Conservation (phyloP, 2,113 vertebrate species). For the Enhydra lutris region DNA sequence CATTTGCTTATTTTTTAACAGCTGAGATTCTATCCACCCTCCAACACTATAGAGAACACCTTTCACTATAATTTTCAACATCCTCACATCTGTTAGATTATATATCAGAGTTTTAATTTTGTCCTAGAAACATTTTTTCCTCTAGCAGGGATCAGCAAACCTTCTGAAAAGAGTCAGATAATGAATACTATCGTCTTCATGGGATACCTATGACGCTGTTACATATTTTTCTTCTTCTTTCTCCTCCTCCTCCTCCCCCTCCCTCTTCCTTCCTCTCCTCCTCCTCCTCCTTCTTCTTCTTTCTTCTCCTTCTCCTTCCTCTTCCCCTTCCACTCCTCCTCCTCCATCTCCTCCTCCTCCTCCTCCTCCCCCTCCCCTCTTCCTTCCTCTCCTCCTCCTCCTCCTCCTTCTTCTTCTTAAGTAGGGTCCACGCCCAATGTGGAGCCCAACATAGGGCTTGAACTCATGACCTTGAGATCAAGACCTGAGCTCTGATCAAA, state of each 20-base stretch:
- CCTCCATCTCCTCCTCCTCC: too few species aligned
- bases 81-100: neutral
- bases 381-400: accelerated
- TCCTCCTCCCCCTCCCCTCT: too few species aligned
- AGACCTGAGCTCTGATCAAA: neutral
- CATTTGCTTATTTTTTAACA: neutral
- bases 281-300: neutral
- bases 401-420: neutral
- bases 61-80: neutral
- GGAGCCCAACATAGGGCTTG: neutral
- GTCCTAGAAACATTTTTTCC: neutral
- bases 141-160: neutral
- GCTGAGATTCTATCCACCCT: neutral
- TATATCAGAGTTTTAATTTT: neutral
- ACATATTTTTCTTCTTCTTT: neutral
- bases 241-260: too few species aligned
- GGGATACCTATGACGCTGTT: neutral
- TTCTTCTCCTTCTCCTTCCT: too few species aligned
- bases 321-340: neutral
- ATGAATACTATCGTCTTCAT: neutral
- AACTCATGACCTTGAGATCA: neutral
- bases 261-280: neutral
- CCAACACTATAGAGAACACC: neutral
- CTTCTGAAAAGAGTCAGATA: neutral
- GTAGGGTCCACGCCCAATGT: neutral